These are phyloP conservation scores for Microplitis mediator DNA, from an alignment of 1,140 invertebrate species.

Conservation along the genomic window DNA sequence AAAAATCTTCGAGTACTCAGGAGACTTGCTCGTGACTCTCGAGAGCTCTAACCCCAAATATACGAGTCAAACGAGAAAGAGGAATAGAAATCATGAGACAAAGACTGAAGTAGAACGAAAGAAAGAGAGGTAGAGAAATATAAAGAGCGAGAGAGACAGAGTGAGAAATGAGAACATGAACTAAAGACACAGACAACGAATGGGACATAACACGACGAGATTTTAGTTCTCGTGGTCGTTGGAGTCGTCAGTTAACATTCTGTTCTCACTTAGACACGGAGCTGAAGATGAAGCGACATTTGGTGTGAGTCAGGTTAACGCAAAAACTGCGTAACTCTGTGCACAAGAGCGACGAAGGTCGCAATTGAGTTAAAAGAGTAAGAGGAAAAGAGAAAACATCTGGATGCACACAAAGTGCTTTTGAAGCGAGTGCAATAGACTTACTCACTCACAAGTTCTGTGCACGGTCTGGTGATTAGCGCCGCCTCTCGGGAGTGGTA, in stretches of 20 bases:
- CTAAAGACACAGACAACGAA: neutral
- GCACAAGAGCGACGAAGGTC: neutral
- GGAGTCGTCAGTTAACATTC: slow-evolving; percentile 43
- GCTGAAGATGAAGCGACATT: neutral
- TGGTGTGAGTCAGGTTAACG: neutral
- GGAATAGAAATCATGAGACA: too few relatives aligned
- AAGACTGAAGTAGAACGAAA: neutral
- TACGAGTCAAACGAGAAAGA: too few relatives aligned
- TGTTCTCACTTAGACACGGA: slow-evolving; percentile 28
- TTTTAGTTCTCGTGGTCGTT: slow-evolving; percentile 42
- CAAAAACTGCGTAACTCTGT: slow-evolving; percentile 2
- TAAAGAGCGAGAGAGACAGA: neutral
- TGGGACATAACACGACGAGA: slow-evolving; percentile 18
- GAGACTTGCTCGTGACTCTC: slow-evolving; percentile 12
- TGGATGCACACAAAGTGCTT: slow-evolving; percentile 25
- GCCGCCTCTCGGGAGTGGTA: slow-evolving; percentile 60
- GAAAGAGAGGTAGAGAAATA: neutral
- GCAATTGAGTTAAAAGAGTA: neutral
- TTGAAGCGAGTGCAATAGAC: slow-evolving; percentile 44
- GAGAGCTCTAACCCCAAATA: neutral
- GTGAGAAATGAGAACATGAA: neutral
- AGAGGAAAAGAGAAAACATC: slow-evolving; percentile 20
- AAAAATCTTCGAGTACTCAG: slow-evolving; percentile 21
- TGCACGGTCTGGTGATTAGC: slow-evolving; percentile 62
- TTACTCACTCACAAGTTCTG: slow-evolving; percentile 35